A percentile compares a stretch with the other conserved stretches of the same genome.
phyloP scores from a whole-genome alignment of 2,888 invertebrate species.

The Melanchra persicariae region DNA sequence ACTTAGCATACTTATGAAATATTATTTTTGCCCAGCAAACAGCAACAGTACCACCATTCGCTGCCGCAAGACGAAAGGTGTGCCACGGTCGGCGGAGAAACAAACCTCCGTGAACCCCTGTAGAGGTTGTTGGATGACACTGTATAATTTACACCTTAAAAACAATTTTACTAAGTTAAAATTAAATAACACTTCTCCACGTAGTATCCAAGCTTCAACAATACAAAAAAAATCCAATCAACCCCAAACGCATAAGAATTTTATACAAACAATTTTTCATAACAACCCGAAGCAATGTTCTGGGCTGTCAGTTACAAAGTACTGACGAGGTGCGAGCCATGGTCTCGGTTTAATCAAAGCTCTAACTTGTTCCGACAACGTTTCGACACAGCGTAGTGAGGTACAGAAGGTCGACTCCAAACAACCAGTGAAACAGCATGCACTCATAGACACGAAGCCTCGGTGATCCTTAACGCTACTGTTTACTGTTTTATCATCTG shows the following conservation, averaged over 20 bases:
- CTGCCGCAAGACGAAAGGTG: too few species aligned
- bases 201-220: neutral
- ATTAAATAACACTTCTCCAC: neutral
- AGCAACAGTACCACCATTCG: too few species aligned
- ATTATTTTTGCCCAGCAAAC: too few species aligned
- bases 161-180: neutral
- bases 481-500: too few species aligned
- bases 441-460: too few species aligned
- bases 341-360: constrained; percentile 82
- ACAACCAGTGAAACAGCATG: neutral
- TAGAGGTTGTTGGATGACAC: too few species aligned
- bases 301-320: constrained; percentile 71
- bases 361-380: constrained; percentile 77
- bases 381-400: constrained; percentile 28
- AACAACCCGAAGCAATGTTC: constrained; percentile 57
- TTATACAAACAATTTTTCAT: constrained; percentile 61
- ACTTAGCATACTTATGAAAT: too few species aligned
- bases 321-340: constrained; percentile 72
- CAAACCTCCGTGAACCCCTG: too few species aligned
- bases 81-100: too few species aligned
- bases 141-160: neutral
- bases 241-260: constrained; percentile 46
- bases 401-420: neutral
- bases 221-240: constrained; percentile 39
- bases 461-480: too few species aligned